Evolutionary conservation across 2,888 invertebrate species (phyloP), one percentile per base, ranked within the genome.

Genomic region (Tachina fera): DNA sequence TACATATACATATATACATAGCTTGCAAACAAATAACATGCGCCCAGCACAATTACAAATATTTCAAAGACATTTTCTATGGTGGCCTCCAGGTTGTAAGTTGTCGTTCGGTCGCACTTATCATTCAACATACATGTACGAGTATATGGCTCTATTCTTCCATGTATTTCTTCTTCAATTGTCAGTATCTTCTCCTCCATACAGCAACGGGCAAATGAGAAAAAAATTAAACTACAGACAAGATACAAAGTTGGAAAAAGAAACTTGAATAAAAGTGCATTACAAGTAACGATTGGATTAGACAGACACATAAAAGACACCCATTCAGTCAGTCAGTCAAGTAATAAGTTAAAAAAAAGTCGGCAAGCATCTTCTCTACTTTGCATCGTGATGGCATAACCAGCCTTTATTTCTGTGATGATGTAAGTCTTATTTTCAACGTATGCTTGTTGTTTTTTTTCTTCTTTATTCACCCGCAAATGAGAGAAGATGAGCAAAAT

Each of bases 11-110:
- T 31, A 31, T 4, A 31, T 31, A 31, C 2, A 31, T 22, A 49
- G 70, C 78, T 78, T 51, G 68, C 82, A 58, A 86, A 31, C 74
- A 75, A 78, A 82, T 53, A 83, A 79, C 82, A 79, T 82, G 84
- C 78, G 85, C 77, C 76, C 74, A 80, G 56, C 56, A 82, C 53
- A 72, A 79, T 71, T 75, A 70, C 63, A 83, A 85, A 83, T 63
- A 78, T 84, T 84, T 86, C 77, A 84, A 84, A 88, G 84, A 87
- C 88, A 88, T 88, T 87, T 84, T 87, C 87, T 83, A 84, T 87
- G 71, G 71, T 79, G 87, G 87, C 88, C 87, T 86, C 88, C 82
- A 88, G 84, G 65, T 86, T 86, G 78, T 56, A 75, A 11, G n/a
- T 65, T 74, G 80, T 65, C 67, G 80, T 75, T 82, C 67, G 65